These are phyloP conservation scores for Ascaphus truei DNA, from an alignment of 2,113 vertebrate genomes.

Conservation along the genomic window DNA sequence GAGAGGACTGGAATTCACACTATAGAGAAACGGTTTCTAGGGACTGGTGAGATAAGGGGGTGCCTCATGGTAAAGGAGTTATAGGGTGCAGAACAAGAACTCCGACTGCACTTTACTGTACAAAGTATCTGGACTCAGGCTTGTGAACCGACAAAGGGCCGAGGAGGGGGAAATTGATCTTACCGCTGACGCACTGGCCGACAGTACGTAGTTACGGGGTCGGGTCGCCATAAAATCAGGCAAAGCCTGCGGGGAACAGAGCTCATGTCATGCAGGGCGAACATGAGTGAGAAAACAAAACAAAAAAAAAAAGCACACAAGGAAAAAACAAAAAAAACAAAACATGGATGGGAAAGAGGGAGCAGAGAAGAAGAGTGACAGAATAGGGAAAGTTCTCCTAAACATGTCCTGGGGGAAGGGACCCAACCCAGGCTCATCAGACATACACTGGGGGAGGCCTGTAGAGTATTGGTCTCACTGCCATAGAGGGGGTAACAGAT, in stretches of 20 bases:
- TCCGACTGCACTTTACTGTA: too few species aligned
- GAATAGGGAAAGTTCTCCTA: background rate
- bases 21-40: too few species aligned
- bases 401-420: background rate
- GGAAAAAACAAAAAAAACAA: background rate
- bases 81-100: too few species aligned
- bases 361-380: background rate
- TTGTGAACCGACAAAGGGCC: background rate
- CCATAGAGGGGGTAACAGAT: too few species aligned
- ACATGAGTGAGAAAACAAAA: background rate
- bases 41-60: too few species aligned
- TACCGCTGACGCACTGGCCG: constrained; percentile 96
- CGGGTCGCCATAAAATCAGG: constrained; percentile 98
- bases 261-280: constrained; percentile 49
- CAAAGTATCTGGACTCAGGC: too few species aligned
- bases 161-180: constrained; percentile 52
- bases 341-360: constrained; percentile 1
- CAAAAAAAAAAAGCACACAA: constrained; percentile 6
- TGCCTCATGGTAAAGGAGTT: too few species aligned
- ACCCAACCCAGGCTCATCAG: background rate
- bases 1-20: too few species aligned
- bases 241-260: constrained; percentile 82
- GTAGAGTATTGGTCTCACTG: too few species aligned
- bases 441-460: too few species aligned
- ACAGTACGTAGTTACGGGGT: constrained; percentile 96